Conservation (phyloP, 1,140 invertebrate genomes). For the Drosophila sp. region DNA sequence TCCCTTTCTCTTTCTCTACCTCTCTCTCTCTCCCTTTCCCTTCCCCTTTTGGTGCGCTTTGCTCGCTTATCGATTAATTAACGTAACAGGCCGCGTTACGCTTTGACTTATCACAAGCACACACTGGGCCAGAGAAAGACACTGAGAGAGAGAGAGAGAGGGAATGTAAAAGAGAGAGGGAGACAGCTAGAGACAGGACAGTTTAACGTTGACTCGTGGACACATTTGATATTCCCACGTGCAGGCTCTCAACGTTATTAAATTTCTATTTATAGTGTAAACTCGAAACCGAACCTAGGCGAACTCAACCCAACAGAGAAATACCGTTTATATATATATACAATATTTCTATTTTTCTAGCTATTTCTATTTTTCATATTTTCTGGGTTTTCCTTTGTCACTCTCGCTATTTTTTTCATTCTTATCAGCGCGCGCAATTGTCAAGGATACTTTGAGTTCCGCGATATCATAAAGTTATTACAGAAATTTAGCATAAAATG, state of each 20-base stretch:
- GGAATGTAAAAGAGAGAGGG: background rate
- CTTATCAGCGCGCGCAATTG: conserved; percentile 72
- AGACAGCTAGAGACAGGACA: conserved; percentile 27
- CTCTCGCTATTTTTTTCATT: conserved; percentile 30
- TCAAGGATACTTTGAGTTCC: conserved; percentile 49
- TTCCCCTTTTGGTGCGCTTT: conserved; percentile 11
- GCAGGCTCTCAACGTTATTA: conserved; percentile 79
- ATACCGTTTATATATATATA: background rate
- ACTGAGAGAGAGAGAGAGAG: conserved; percentile 1
- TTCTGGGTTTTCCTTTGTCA: conserved; percentile 3
- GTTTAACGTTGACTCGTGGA: conserved; percentile 45
- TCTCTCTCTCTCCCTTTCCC: background rate
- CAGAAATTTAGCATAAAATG: conserved; percentile 58
- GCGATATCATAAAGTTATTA: conserved; percentile 63
- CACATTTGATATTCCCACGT: conserved; percentile 77
- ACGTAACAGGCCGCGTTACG: conserved; percentile 76
- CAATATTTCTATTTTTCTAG: background rate
- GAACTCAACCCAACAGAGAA: conserved; percentile 20
- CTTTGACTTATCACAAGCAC: conserved; percentile 60
- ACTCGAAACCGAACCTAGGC: conserved; percentile 38
- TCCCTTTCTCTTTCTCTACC: conserved; percentile 5
- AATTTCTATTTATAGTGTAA: conserved; percentile 81
- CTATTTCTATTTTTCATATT: conserved; percentile 33
- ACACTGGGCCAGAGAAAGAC: no score
- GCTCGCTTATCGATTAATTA: conserved; percentile 77